phyloP scores from a whole-genome alignment of 1,140 invertebrate species.

The Drosophila arawakana region DNA sequence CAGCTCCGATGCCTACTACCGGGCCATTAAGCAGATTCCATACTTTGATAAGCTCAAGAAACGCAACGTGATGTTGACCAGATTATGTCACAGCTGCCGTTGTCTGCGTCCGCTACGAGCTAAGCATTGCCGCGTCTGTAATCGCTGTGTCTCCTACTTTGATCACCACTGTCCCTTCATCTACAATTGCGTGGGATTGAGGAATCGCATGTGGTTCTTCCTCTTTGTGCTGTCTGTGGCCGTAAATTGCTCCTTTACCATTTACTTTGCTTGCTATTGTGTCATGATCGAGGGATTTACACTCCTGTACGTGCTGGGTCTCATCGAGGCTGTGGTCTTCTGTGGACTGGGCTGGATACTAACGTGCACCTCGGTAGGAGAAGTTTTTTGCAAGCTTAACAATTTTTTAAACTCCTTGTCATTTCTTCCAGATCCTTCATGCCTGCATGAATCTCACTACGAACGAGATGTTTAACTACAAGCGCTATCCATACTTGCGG shows the following conservation, averaged over 20 bases:
- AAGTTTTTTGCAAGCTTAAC: not conserved
- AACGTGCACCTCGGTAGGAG: slow-evolving; percentile 93
- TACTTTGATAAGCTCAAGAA: slow-evolving; percentile 96
- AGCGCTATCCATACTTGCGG: slow-evolving; percentile 94
- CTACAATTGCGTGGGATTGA: slow-evolving; percentile 95
- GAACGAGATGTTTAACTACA: slow-evolving; percentile 97
- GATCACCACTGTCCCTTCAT: slow-evolving; percentile 98
- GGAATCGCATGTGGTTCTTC: slow-evolving; percentile 96
- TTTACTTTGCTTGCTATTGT: slow-evolving; percentile 95
- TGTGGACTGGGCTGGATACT: slow-evolving; percentile 94
- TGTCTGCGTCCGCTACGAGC: slow-evolving; percentile 93
- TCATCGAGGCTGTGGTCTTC: slow-evolving; percentile 93
- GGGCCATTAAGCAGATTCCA: slow-evolving; percentile 94
- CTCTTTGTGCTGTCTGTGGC: slow-evolving; percentile 94
- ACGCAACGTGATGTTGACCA: slow-evolving; percentile 92
- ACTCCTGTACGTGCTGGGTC: slow-evolving; percentile 91
- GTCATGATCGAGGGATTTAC: slow-evolving; percentile 94
- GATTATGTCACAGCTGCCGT: slow-evolving; percentile 95
- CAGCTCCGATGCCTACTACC: slow-evolving; percentile 95
- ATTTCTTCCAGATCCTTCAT: slow-evolving; percentile 89
- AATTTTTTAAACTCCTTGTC: not conserved
- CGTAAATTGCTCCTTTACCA: slow-evolving; percentile 93
- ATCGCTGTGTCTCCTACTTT: slow-evolving; percentile 95
- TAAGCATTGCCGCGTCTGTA: slow-evolving; percentile 96
- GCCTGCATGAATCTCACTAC: slow-evolving; percentile 96